Percentiles rank a stretch among this genome's conserved stretches.
Conservation (phyloP, 2,113 vertebrate species). For the Dendropsophus ebraccatus region DNA sequence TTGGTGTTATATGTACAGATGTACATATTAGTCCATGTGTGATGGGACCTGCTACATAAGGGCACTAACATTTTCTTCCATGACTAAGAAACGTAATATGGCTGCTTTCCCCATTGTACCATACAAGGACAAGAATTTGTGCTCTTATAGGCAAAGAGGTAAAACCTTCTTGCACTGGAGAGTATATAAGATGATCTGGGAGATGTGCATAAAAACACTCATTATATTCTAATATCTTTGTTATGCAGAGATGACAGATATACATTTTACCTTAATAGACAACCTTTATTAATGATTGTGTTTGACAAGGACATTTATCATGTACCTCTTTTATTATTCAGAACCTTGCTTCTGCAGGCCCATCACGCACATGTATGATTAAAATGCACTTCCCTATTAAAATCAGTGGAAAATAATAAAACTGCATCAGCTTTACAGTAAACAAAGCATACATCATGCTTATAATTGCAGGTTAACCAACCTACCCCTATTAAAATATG, state of each 20-base stretch:
- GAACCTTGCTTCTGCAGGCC: background rate
- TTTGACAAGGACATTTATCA: constrained; percentile 37
- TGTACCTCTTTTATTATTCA: constrained; percentile 11
- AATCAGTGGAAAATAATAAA: background rate
- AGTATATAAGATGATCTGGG: background rate
- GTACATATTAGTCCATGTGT: background rate
- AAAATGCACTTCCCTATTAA: constrained; percentile 1
- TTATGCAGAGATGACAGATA: constrained; percentile 30
- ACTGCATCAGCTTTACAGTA: background rate
- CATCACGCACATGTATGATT: constrained; percentile 20
- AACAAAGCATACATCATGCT: background rate
- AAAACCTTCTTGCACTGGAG: background rate
- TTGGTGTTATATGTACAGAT: too few species aligned
- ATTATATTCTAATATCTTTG: constrained; percentile 16
- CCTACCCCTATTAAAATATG: background rate
- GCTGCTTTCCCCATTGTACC: background rate
- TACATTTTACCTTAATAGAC: constrained; percentile 21
- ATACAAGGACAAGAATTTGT: background rate
- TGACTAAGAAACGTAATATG: background rate
- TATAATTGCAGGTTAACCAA: constrained; percentile 6
- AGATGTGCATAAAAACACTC: background rate
- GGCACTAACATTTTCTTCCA: background rate
- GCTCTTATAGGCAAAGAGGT: background rate
- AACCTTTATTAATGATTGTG: constrained; percentile 23
- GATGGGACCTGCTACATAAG: background rate